phyloP scores from a whole-genome alignment of 2,797 vertebrate genomes.

The Amblyopsis hoosieri region DNA sequence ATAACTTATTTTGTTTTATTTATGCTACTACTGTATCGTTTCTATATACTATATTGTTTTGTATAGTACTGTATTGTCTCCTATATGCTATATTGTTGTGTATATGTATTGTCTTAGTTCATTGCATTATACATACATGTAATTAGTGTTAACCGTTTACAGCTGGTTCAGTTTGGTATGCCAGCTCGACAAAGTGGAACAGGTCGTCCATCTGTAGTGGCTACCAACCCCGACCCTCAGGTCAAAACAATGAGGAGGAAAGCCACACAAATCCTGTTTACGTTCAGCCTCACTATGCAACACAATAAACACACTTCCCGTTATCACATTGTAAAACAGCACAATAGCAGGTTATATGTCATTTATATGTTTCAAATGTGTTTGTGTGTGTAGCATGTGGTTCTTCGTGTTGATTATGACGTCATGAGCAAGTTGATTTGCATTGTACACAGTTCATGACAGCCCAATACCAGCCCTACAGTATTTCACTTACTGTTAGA shows the following conservation, averaged over 20 bases:
- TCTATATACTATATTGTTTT: no score
- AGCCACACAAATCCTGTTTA: slow-evolving; percentile 87
- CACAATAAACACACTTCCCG: slow-evolving; percentile 84
- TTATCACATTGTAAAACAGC: slow-evolving; percentile 40
- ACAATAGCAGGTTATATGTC: slow-evolving; percentile 46
- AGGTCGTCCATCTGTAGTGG: slow-evolving; percentile 59
- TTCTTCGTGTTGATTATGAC: background rate
- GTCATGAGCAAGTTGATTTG: no score
- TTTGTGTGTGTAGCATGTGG: slow-evolving; percentile 4
- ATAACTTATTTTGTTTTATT: no score
- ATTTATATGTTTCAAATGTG: slow-evolving; percentile 15
- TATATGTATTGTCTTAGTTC: background rate
- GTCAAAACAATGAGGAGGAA: slow-evolving; percentile 84
- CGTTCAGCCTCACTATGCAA: slow-evolving; percentile 77
- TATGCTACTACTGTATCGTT: background rate
- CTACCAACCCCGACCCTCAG: slow-evolving; percentile 45
- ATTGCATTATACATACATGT: slow-evolving; percentile 8
- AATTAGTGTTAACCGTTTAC: slow-evolving; percentile 21
- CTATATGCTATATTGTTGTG: no score
- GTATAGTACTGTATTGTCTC: no score
- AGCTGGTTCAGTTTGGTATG: slow-evolving; percentile 50
- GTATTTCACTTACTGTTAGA: no score
- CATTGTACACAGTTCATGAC: no score
- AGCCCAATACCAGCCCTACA: no score
- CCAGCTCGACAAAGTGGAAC: slow-evolving; percentile 39